Percentiles rank a stretch among this genome's conserved stretches.
These are phyloP conservation scores for Danionella dracula DNA, from an alignment of 2,797 vertebrate genomes.

Conservation along the genomic window DNA sequence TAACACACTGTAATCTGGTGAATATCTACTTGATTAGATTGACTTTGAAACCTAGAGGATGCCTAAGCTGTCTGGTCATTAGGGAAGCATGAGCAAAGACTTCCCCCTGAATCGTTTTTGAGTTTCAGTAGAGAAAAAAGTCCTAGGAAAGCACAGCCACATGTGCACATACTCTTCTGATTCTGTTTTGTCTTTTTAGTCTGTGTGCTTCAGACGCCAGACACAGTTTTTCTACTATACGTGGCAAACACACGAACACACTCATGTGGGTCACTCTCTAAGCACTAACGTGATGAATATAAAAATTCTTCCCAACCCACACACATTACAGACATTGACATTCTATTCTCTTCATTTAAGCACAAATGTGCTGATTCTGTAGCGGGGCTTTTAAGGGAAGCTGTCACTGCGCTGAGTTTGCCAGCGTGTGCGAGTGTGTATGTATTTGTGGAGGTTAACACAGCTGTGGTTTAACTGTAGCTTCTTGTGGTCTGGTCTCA, in stretches of 20 bases:
- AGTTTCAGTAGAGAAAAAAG: background rate
- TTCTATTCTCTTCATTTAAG: background rate
- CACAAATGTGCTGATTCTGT: background rate
- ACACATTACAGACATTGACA: no score
- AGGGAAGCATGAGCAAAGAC: background rate
- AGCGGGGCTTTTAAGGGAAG: background rate
- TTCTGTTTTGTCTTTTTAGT: slow-evolving; percentile 20
- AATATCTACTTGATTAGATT: no score
- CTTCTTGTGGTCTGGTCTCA: slow-evolving; percentile 18
- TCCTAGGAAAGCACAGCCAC: background rate
- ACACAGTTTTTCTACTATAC: slow-evolving; percentile 18
- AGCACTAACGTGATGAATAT: no score
- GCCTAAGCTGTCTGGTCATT: background rate
- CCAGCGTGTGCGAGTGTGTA: background rate
- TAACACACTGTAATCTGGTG: no score
- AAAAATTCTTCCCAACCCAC: no score
- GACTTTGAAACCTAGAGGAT: background rate
- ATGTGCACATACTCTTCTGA: background rate
- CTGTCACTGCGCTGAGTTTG: slow-evolving; percentile 20
- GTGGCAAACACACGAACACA: slow-evolving; percentile 31
- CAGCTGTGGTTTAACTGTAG: slow-evolving; percentile 21
- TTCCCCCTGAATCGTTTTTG: background rate
- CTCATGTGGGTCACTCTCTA: no score
- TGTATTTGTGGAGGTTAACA: background rate
- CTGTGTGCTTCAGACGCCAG: slow-evolving; percentile 1